Evolutionary conservation across 2,797 vertebrate species (phyloP), one percentile per base, ranked within the genome.

Genomic region (Poeciliopsis gracilis): DNA sequence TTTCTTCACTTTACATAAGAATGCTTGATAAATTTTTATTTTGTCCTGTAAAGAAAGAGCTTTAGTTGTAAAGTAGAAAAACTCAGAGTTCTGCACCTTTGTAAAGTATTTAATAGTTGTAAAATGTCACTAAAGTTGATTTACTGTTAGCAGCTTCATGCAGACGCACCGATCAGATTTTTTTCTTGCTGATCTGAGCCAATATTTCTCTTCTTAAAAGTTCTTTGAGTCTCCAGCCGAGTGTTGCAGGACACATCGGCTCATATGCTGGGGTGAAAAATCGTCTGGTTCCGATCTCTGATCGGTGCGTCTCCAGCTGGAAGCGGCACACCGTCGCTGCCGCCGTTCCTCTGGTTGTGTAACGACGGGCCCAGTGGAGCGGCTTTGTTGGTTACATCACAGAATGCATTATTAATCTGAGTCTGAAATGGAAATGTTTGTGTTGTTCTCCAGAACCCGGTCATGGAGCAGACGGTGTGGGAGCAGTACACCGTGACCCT

Each of bases 401-500:
- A n/a, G 5, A 70, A 79, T 82, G 75, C 85, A 84, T 91, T 82
- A 87, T 91, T 91, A 90, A 94, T 90, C 86, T 90, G 84, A 74
- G 38, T 23, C 83, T 87, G 86, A 82, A 89, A 88, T 85, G 45
- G 87, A 87, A 85, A 78, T 59, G 25, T 28, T 69, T 67, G 23
- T 69, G 66, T 87, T 77, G 88, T 76, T 85, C 87, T 83, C 72
- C 93, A 99, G 98, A 97, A 96, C 93, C 92, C 96, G 82, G 97
- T 94, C 88, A 99, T 99, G 98, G 98, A 99, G 95, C 97, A 99
- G 91, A 94, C 96, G 18, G 96, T 98, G 94, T 99, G 98, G 98
- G 98, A 99, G 92, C 97, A 98, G 95, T 99, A 97, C 91, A 99
- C 97, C 0, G 98, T 99, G 92, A 98, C 97, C 88, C 95, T 99